phyloP scores from a whole-genome alignment of 2,797 vertebrate genomes.

The Notamacropus eugenii region DNA sequence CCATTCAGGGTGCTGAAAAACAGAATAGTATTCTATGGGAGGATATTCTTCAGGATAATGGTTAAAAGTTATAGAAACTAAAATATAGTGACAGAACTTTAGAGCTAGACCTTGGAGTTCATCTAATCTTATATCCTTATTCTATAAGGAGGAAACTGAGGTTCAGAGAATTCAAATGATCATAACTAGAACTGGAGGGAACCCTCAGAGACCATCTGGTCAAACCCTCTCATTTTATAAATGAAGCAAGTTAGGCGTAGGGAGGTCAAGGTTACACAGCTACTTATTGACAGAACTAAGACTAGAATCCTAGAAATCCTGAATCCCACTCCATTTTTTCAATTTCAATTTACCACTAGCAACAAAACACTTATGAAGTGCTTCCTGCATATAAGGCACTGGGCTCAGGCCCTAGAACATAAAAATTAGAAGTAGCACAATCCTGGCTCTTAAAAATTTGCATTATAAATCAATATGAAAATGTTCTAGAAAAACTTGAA shows the following conservation, averaged over 20 bases:
- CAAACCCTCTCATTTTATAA: background rate
- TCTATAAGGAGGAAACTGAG: background rate
- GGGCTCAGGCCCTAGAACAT: background rate
- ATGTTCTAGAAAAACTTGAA: background rate
- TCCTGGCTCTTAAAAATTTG: background rate
- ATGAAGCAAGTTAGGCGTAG: background rate
- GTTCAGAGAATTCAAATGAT: background rate
- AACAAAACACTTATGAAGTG: background rate
- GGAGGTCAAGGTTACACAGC: background rate
- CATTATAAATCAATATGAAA: background rate
- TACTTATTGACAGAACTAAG: background rate
- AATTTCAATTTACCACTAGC: background rate
- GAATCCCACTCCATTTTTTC: background rate
- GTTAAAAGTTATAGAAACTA: slow-evolving; percentile 1
- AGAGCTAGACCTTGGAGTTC: background rate
- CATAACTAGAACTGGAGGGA: background rate
- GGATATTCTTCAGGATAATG: background rate
- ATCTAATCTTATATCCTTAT: background rate
- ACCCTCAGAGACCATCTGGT: background rate
- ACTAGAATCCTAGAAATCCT: background rate
- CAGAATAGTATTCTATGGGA: background rate
- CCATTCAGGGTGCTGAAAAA: background rate
- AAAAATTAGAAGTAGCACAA: background rate
- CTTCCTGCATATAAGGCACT: background rate
- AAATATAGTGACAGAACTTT: background rate